Percentiles rank a stretch among this genome's conserved stretches.
phyloP scores from a whole-genome alignment of 2,797 vertebrate species.

The Antrozous pallidus region DNA sequence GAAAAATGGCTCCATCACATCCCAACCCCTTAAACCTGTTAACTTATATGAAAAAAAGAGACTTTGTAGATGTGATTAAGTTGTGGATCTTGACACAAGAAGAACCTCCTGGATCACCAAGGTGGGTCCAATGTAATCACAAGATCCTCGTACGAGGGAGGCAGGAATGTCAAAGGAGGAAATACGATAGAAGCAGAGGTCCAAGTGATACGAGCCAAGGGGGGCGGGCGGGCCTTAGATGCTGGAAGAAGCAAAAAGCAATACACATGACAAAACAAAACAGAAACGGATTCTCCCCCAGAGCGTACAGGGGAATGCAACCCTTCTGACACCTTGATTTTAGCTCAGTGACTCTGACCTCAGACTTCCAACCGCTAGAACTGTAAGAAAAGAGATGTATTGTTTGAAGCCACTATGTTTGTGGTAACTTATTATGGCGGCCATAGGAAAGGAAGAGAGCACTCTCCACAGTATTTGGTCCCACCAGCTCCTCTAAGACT shows the following conservation, averaged over 20 bases:
- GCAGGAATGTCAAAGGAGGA: background rate
- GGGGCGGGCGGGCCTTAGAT: background rate
- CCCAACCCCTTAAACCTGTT: background rate
- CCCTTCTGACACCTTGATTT: background rate
- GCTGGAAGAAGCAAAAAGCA: background rate
- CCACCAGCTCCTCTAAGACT: background rate
- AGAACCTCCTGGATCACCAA: background rate
- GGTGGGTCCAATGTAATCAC: background rate
- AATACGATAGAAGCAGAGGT: background rate
- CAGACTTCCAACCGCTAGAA: background rate
- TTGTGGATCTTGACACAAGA: background rate
- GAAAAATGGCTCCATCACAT: background rate
- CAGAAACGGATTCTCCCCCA: background rate
- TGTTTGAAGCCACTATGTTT: background rate
- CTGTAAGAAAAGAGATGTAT: background rate
- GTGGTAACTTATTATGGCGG: background rate
- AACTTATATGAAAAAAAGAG: background rate
- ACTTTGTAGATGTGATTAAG: background rate
- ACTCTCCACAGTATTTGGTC: rapidly evolving
- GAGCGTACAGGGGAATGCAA: too few species aligned
- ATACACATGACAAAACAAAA: too few species aligned
- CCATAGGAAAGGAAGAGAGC: background rate
- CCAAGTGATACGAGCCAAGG: rapidly evolving
- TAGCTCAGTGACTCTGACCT: background rate
- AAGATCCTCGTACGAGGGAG: background rate